Evolutionary conservation across 1,140 invertebrate species (phyloP), one percentile per base, ranked within the genome.

Genomic region (Drosophila suzukii): DNA sequence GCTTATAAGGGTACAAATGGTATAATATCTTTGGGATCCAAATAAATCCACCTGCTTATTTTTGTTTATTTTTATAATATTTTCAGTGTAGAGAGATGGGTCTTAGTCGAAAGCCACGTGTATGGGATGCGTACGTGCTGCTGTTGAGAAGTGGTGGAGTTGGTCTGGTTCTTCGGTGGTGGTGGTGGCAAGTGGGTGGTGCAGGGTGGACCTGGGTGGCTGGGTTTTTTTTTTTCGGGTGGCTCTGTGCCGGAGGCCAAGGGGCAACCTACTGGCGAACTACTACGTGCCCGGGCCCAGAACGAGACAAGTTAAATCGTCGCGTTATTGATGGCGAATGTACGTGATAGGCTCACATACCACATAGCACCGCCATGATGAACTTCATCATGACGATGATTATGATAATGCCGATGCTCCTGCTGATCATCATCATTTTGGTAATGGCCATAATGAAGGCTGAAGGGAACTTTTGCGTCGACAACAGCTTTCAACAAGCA

Each of bases 291-390:
- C 63, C 83, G 46, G 67, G 63, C 72, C 36, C 65, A 68, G 80
- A 78, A 89, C 77, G 84, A 89, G 84, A 88, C 84, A 88, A 89
- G 84, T 89, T 88, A 89, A 88, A 88, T 88, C 84, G 84, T 88
- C 78, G 84, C 84, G 84, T 88, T 88, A 88, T 88, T 88, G 84
- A 88, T 88, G 84, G 84, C 84, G 82, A 88, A 88, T 84, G 77
- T 88, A 88, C 84, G 84, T 88, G 84, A 89, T 88, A 89, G 84
- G 84, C 84, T 88, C 84, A 88, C 70, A 81, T 49, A 56, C 63
- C 67, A 55, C 57, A 68, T 68, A 47, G 67, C 59, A 53, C 55
- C 66, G 38, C 60, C 46, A 34, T 56, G 41, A 74, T 51, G 43
- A 73, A 61, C 46, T 62, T 62, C 51, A 75, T 67, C 43, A 36